Evolutionary conservation across 1,140 invertebrate species (phyloP).

Genomic region (Megalonaias nervosa): DNA sequence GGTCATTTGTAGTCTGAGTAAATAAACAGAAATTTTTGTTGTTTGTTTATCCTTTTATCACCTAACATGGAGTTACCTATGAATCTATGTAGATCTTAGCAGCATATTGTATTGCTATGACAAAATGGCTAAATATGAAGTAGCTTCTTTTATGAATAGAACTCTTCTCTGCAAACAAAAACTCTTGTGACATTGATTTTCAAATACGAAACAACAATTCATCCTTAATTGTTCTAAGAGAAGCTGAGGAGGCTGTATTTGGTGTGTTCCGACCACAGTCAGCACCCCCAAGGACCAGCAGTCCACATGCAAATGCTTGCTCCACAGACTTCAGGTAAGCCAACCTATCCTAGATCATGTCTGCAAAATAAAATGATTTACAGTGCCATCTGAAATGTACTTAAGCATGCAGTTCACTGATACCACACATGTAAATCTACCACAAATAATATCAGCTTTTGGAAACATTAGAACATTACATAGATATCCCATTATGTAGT

Average conservation of each 20-base stretch:
- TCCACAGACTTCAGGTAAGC: conserved; percentile 51
- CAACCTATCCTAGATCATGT: too few species aligned
- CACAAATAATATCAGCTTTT: too few species aligned
- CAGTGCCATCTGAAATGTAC: too few species aligned
- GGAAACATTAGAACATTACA: too few species aligned
- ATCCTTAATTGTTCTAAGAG: conserved; percentile 46
- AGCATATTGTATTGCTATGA: too few species aligned
- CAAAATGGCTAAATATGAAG: too few species aligned
- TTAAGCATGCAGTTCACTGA: too few species aligned
- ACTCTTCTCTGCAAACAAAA: not conserved
- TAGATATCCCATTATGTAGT: too few species aligned
- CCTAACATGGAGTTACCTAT: not conserved
- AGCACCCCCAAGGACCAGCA: conserved; percentile 43
- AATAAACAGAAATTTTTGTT: too few species aligned
- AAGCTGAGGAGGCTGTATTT: conserved; percentile 52
- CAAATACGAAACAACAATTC: not conserved
- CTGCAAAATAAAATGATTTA: too few species aligned
- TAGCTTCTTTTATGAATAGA: not conserved
- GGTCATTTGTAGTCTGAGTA: too few species aligned
- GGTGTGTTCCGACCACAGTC: conserved; percentile 46
- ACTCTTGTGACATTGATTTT: not conserved
- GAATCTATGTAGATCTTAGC: not conserved
- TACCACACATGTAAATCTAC: too few species aligned
- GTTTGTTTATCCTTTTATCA: not conserved
- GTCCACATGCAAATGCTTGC: conserved; percentile 23